Evolutionary conservation across 2,888 invertebrate species (phyloP), one percentile per base, ranked within the genome.

Genomic region (Xestia ashworthii): DNA sequence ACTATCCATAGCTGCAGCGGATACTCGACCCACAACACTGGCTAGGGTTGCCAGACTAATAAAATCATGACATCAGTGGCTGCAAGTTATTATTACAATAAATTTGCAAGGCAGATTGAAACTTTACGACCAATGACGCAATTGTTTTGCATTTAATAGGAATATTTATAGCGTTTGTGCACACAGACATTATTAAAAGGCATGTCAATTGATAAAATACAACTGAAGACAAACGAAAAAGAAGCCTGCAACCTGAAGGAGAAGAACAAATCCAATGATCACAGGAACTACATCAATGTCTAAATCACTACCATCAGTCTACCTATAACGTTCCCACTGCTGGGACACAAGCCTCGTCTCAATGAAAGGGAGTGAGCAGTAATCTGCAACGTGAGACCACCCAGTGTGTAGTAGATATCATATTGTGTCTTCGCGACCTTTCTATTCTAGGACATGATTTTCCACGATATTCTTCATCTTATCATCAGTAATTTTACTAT

Each of bases 21-120:
- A 65, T 75, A 76, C 62, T 68, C 78, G 69, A 67, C 71, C 72
- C 78, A 78, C 66, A 76, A 55, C 82, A 80, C 77, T 77, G 72
- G 48, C 3, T 62, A 84, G 81, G 87, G 88, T 38, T 88, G 79
- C 4, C 76, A 64, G 41, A 19, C n/a, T 53, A 66, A 60, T 38
- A 69, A 14, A 81, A 44, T 41, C 66, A 77, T 82, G 65, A 64
- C 62, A 64, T 68, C 70, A 76, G 22, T 16, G 64, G 44, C 65
- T 65, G 8, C 9, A 50, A 82, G 58, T 55, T 44, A 48, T 82
- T n/a, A 48, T 41, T n/a, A 48, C 46, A 48, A 69, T 38, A 50
- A 16, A 78, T 81, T 83, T 78, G 67, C 77, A 81, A 83, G 78
- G 48, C 53, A 83, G 66, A 77, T 83, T 44, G 32, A 25, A 69